Evolutionary conservation across 2,113 vertebrate species (phyloP).

Genomic region (Suncus etruscus): DNA sequence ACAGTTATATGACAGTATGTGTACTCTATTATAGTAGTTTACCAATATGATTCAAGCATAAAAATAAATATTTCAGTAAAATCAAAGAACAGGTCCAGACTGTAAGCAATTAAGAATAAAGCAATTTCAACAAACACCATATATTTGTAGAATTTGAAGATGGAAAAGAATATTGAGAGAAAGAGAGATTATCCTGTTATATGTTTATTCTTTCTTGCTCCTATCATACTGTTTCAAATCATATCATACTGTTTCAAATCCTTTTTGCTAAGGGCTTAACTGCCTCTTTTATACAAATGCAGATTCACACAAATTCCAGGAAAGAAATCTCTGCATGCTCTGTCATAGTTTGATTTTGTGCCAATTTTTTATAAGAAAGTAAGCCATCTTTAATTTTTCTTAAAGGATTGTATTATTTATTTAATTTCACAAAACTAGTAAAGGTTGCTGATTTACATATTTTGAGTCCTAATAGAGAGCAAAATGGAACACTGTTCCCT

Average conservation of each 20-base stretch:
- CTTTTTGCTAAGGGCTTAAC: neutral
- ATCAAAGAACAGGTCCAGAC: neutral
- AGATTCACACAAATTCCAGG: neutral
- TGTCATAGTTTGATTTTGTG: neutral
- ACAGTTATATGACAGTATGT: neutral
- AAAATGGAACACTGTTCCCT: neutral
- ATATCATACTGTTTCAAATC: neutral
- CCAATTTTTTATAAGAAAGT: neutral
- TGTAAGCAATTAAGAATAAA: neutral
- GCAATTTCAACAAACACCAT: neutral
- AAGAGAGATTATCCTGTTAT: conserved; percentile 17
- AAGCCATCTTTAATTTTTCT: neutral
- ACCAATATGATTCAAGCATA: neutral
- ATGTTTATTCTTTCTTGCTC: neutral
- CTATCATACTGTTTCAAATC: neutral
- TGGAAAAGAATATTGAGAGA: neutral
- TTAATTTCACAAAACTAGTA: neutral
- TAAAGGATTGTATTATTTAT: neutral
- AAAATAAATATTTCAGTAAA: conserved; percentile 3
- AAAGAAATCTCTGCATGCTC: neutral
- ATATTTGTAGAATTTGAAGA: neutral
- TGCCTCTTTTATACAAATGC: conserved; percentile 6
- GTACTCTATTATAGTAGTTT: neutral
- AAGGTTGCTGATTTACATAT: neutral
- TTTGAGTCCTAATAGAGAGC: neutral